Conservation (phyloP, 2,888 invertebrate genomes). For the Molorchus minor region DNA sequence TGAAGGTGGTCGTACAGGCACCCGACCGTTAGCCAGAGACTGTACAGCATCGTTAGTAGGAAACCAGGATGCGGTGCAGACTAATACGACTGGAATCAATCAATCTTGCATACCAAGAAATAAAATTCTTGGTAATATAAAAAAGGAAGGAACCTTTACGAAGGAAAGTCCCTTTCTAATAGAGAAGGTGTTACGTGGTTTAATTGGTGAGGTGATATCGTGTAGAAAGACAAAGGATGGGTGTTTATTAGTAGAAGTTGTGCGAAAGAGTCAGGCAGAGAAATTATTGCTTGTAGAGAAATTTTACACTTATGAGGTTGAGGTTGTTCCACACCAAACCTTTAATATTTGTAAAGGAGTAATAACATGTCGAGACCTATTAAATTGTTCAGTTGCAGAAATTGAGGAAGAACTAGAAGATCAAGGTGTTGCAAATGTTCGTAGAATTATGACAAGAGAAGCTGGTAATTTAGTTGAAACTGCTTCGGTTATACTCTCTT, state of each 20-base stretch:
- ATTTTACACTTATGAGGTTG: not conserved
- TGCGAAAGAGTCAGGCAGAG: constrained; percentile 4
- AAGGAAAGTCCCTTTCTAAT: constrained; percentile 8
- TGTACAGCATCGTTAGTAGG: too few relatives aligned
- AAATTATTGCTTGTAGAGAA: not conserved
- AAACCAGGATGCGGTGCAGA: too few relatives aligned
- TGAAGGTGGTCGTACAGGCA: too few relatives aligned
- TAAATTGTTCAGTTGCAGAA: constrained; percentile 5
- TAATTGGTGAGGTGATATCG: constrained; percentile 3
- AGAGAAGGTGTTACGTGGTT: constrained; percentile 9
- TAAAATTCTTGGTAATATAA: too few relatives aligned
- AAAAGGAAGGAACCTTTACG: constrained; percentile 5
- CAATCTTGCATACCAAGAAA: too few relatives aligned
- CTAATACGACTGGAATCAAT: too few relatives aligned
- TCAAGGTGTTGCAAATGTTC: constrained; percentile 6
- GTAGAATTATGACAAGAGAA: constrained; percentile 4
- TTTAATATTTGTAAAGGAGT: constrained; percentile 5
- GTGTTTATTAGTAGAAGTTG: constrained; percentile 8
- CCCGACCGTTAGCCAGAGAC: too few relatives aligned
- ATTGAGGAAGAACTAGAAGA: constrained; percentile 6
- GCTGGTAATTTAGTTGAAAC: constrained; percentile 7
- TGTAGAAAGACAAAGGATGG: constrained; percentile 10
- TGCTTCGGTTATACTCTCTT: not conserved
- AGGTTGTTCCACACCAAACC: not conserved
- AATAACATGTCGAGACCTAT: not conserved